Evolutionary conservation across 2,113 vertebrate genomes (phyloP).

Genomic region (Indicator indicator): DNA sequence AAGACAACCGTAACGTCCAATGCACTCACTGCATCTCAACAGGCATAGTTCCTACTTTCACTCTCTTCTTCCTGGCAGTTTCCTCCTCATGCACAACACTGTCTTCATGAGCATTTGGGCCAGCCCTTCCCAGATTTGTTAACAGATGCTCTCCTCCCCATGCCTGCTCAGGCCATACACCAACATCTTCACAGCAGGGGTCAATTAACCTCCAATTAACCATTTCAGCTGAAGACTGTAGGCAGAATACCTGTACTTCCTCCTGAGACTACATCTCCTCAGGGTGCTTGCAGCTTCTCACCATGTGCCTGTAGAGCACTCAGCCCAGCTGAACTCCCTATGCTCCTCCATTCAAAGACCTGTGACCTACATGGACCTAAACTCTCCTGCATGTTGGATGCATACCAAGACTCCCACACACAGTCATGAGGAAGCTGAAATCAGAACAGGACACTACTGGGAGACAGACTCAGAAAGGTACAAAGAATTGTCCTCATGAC

Average conservation of each 20-base stretch:
- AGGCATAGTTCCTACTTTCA: neutral
- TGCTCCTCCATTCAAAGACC: neutral
- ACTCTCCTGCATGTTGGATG: neutral
- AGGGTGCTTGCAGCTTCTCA: neutral
- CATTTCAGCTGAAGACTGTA: neutral
- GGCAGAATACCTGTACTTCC: neutral
- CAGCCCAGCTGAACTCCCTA: neutral
- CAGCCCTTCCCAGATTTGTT: neutral
- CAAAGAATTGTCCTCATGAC: neutral
- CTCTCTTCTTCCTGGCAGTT: neutral
- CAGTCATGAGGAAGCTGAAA: neutral
- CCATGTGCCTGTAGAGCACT: neutral
- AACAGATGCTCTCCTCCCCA: neutral
- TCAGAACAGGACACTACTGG: neutral
- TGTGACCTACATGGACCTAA: neutral
- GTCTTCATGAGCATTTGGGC: neutral
- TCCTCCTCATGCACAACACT: neutral
- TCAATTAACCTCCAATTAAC: neutral
- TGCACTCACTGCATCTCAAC: neutral
- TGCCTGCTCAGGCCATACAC: neutral
- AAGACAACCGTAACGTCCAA: neutral
- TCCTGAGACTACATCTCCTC: neutral
- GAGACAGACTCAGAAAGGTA: neutral
- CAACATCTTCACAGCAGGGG: neutral
- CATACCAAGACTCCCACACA: neutral